Evolutionary conservation across 2,113 vertebrate species (phyloP).

Genomic region (Hymenochirus boettgeri): DNA sequence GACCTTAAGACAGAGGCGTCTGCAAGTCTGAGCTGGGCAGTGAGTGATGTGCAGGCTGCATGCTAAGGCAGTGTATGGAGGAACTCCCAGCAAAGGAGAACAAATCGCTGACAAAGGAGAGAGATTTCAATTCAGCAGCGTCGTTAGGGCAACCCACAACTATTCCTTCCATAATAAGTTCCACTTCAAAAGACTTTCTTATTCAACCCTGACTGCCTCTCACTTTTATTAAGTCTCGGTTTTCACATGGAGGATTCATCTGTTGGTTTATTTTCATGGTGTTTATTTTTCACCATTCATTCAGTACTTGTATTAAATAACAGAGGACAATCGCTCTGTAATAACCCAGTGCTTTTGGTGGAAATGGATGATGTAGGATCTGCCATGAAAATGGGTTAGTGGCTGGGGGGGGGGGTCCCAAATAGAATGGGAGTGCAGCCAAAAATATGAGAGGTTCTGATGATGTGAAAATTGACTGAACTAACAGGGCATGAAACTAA

Average conservation of each 20-base stretch:
- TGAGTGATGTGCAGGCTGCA: slow-evolving; percentile 95
- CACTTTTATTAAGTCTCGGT: slow-evolving; percentile 91
- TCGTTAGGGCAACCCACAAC: slow-evolving; percentile 97
- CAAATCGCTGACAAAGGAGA: slow-evolving; percentile 97
- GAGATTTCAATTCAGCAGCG: slow-evolving; percentile 93
- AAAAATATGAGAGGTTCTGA: slow-evolving; percentile 58
- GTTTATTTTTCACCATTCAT: slow-evolving; percentile 96
- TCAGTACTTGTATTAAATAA: slow-evolving; percentile 91
- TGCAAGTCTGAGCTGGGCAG: slow-evolving; percentile 93
- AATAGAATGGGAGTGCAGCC: slow-evolving; percentile 36
- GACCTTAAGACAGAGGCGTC: slow-evolving; percentile 89
- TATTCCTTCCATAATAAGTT: slow-evolving; percentile 98
- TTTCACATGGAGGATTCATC: slow-evolving; percentile 81
- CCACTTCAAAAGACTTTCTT: slow-evolving; percentile 97
- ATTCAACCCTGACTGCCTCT: slow-evolving; percentile 88
- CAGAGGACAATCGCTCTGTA: slow-evolving; percentile 75
- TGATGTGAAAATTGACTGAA: slow-evolving; percentile 64
- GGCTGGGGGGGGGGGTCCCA: neutral
- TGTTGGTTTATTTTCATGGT: slow-evolving; percentile 94
- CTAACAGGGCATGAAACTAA: slow-evolving; percentile 73
- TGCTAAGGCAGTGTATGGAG: slow-evolving; percentile 92
- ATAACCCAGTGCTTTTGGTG: slow-evolving; percentile 66
- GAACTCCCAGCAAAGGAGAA: slow-evolving; percentile 97
- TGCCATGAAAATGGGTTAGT: slow-evolving; percentile 15
- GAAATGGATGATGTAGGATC: slow-evolving; percentile 36